Percentiles rank a stretch among this genome's conserved stretches.
These are phyloP conservation scores for Ochropleura plecta DNA, from an alignment of 2,888 invertebrate genomes.

Conservation along the genomic window DNA sequence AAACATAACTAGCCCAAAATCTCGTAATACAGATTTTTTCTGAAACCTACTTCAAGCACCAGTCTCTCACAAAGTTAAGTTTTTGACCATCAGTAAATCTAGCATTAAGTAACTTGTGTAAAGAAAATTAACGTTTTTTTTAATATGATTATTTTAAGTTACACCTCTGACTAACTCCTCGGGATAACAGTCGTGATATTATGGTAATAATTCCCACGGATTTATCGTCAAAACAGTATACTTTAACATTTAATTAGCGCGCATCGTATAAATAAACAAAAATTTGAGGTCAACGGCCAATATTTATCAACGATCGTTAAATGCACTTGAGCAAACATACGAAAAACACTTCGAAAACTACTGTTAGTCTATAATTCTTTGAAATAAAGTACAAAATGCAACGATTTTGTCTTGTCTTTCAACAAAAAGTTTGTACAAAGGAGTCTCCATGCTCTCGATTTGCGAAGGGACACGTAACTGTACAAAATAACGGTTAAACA, in stretches of 20 bases:
- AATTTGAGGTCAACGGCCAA: constrained; percentile 61
- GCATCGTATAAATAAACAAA: constrained; percentile 54
- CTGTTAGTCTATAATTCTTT: neutral
- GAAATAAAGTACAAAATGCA: constrained; percentile 40
- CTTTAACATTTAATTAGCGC: constrained; percentile 57
- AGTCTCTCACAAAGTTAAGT: too few relatives aligned
- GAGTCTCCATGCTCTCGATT: constrained; percentile 75
- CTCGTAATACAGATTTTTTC: too few relatives aligned
- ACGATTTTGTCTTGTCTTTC: constrained; percentile 5
- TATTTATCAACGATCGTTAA: constrained; percentile 67
- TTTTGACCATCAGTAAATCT: too few relatives aligned
- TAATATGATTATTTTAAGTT: neutral
- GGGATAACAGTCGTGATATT: neutral
- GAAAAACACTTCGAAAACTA: neutral
- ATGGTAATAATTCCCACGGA: constrained; percentile 21
- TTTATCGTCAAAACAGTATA: constrained; percentile 43
- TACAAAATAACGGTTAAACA: constrained; percentile 84
- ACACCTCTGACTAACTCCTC: neutral
- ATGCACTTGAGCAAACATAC: constrained; percentile 59
- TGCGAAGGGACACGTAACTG: constrained; percentile 86
- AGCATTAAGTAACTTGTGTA: too few relatives aligned
- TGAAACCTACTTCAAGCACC: too few relatives aligned
- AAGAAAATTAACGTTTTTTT: too few relatives aligned
- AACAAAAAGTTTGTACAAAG: constrained; percentile 52
- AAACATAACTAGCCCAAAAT: too few relatives aligned